A percentile compares a stretch with the other conserved stretches of the same genome.
These are phyloP conservation scores for Oxycera nigricornis DNA, from an alignment of 2,888 invertebrate species.

Conservation along the genomic window DNA sequence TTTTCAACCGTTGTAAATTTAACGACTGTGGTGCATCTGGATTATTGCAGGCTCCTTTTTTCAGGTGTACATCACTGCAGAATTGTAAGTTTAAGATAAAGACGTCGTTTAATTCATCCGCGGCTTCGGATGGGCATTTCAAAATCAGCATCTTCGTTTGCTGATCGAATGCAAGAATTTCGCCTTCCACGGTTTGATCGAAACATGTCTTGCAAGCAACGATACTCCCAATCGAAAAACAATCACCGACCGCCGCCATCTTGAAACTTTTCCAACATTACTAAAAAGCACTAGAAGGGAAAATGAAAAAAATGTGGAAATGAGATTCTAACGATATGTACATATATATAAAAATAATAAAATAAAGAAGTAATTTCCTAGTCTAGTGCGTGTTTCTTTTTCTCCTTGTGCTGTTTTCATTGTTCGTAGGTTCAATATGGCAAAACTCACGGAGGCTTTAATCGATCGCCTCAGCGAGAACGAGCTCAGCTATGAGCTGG, in stretches of 20 bases:
- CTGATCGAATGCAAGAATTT: constrained; percentile 92
- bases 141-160: constrained; percentile 90
- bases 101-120: constrained; percentile 79
- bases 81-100: constrained; percentile 88
- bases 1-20: constrained; percentile 69
- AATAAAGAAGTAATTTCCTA: no score
- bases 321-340: no score
- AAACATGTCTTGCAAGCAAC: constrained; percentile 92
- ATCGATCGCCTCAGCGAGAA: no score
- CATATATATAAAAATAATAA: no score
- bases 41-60: constrained; percentile 77
- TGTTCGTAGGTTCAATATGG: no score
- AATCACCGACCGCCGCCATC: constrained; percentile 88
- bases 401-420: no score
- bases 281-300: constrained; percentile 36
- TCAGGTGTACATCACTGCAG: constrained; percentile 90
- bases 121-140: constrained; percentile 74
- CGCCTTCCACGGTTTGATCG: constrained; percentile 89
- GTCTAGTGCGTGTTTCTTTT: no score
- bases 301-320: constrained; percentile 40
- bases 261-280: constrained; percentile 53
- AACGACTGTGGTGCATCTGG: constrained; percentile 65
- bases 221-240: constrained; percentile 91
- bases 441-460: no score
- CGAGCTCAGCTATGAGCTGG: no score